Base-by-base conservation (phyloP, 1,140 invertebrate genomes). In the Drosophila nebulosa region DNA sequence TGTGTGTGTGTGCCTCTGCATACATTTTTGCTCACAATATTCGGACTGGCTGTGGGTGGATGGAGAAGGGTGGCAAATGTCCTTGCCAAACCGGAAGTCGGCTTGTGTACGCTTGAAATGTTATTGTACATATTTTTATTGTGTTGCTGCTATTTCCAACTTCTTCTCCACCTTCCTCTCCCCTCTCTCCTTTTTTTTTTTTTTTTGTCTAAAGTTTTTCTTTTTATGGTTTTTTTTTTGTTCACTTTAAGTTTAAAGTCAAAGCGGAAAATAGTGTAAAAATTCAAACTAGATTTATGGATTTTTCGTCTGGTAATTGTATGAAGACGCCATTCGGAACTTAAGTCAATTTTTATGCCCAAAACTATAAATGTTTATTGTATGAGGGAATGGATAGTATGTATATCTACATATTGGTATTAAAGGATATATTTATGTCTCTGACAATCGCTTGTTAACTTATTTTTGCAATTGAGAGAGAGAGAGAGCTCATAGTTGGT, bases 71-170 rank as follows among this genome's bases (percentile, higher is more conserved):
- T 74, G 67, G 84, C 75, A 80, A 79, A 86, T 78, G 78, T 85
- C 70, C 79, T 81, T 89, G 86, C 86, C 86, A 89, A 89, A 89
- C 85, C 83, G 86, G 86, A 89, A 86, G 86, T 89, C 78, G 75
- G 81, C 86, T 89, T 86, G 86, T 89, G 79, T 79, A 86, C 80
- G 86, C 86, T 89, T 85, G 80, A 89, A 89, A 89, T 89, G 80
- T 84, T 89, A 89, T 89, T 89, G 83, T 78, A 75, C 74, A 79
- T 79, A 83, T 88, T 88, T 86, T 80, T 86, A 88, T 86, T 79
- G 66, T 72, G 78, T 10, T 46, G 14, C 52, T 77, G 58, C 72
- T 69, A 46, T 78, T 78, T 85, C 69, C 74, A 86, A 85, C 78
- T 86, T 85, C 30, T 32, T 32, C n/a, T n/a, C n/a, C n/a, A n/a